phyloP scores from a whole-genome alignment of 2,888 invertebrate species.

The Xestia xanthographa region DNA sequence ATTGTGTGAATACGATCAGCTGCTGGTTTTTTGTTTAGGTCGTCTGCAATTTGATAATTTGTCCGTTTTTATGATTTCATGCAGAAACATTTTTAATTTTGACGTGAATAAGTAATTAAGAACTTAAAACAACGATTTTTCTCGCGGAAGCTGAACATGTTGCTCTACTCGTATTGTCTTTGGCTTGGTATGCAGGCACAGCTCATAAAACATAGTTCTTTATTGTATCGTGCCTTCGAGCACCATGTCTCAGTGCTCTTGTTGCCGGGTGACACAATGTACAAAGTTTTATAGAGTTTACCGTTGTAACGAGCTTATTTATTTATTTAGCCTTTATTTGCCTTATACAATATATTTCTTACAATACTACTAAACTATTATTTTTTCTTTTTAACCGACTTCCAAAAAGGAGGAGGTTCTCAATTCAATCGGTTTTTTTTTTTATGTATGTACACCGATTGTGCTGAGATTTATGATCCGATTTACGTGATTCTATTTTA shows the following conservation, averaged over 20 bases:
- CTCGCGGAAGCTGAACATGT: neutral
- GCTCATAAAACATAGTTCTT: neutral
- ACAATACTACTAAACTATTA: too few relatives aligned
- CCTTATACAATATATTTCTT: too few relatives aligned
- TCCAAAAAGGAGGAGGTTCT: too few relatives aligned
- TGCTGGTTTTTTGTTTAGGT: neutral
- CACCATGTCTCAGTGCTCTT: neutral
- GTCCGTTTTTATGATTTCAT: neutral
- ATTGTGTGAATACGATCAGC: too few relatives aligned
- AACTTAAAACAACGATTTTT: neutral
- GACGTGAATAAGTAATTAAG: neutral
- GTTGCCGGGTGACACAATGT: constrained; percentile 6
- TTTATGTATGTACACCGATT: too few relatives aligned
- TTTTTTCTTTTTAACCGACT: too few relatives aligned
- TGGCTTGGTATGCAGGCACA: neutral
- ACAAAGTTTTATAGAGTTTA: neutral
- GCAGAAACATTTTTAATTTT: constrained; percentile 7
- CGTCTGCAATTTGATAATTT: neutral
- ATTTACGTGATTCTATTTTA: too few relatives aligned
- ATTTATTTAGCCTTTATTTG: too few relatives aligned
- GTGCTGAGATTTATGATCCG: too few relatives aligned
- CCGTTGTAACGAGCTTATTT: neutral
- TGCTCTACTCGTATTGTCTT: constrained; percentile 26
- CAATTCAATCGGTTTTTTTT: too few relatives aligned
- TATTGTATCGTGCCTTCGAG: neutral